A percentile compares a stretch with the other conserved stretches of the same genome.
Evolutionary conservation across 1,140 invertebrate species (phyloP).

Genomic region (Drosophila quadrilineata): DNA sequence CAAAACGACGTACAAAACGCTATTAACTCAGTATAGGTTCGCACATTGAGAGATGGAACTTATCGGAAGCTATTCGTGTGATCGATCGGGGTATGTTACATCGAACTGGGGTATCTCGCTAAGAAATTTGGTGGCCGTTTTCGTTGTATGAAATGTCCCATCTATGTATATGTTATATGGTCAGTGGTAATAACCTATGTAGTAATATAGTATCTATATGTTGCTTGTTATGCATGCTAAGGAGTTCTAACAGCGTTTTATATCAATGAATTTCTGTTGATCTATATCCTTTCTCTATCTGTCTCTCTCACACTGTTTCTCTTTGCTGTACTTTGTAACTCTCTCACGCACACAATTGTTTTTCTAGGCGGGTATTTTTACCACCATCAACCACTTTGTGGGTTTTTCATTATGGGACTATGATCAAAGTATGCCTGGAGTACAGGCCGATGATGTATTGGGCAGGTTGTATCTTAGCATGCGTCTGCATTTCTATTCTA

Average conservation of each 20-base stretch:
- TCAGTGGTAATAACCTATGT: too few species aligned
- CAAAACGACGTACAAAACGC: too few species aligned
- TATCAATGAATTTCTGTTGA: conserved; percentile 1
- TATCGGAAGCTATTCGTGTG: too few species aligned
- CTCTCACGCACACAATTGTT: conserved; percentile 46
- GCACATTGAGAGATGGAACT: too few species aligned
- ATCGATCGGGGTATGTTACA: too few species aligned
- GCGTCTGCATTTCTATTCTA: conserved; percentile 38
- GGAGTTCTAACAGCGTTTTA: conserved; percentile 10
- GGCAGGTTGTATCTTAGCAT: conserved; percentile 85
- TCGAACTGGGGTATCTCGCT: too few species aligned
- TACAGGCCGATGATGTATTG: conserved; percentile 90
- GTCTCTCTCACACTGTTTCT: conserved; percentile 8
- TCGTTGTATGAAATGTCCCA: too few species aligned
- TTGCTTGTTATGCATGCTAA: conserved; percentile 21
- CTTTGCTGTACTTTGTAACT: conserved; percentile 15
- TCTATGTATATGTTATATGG: too few species aligned
- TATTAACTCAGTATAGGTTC: too few species aligned
- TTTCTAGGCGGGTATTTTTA: conserved; percentile 88
- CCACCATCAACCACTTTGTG: conserved; percentile 86
- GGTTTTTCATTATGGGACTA: conserved; percentile 91
- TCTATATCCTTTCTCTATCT: not conserved
- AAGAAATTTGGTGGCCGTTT: too few species aligned
- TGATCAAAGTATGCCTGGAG: conserved; percentile 90
- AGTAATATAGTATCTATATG: too few species aligned